phyloP scores from a whole-genome alignment of 2,888 invertebrate genomes.

The Sphecodes monilicornis region DNA sequence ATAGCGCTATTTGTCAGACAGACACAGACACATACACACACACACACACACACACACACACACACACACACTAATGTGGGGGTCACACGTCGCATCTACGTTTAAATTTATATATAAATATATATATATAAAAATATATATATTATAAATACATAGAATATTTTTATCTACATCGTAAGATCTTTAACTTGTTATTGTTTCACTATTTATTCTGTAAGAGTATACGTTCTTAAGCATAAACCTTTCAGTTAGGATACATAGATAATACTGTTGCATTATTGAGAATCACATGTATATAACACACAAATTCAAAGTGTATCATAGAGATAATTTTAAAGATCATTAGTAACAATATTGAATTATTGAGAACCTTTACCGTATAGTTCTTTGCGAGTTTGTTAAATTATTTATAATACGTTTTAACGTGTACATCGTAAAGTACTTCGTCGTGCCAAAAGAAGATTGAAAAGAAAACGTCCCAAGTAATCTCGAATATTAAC shows the following conservation, averaged over 20 bases:
- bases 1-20: constrained; percentile 43
- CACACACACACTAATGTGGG: constrained; percentile 31
- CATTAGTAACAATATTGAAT: constrained; percentile 23
- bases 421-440: constrained; percentile 28
- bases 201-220: constrained; percentile 63
- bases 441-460: constrained; percentile 52
- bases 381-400: constrained; percentile 31
- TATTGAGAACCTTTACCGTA: constrained; percentile 8
- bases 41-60: neutral
- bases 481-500: constrained; percentile 9
- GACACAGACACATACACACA: neutral
- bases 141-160: constrained; percentile 43
- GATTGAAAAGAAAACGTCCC: constrained; percentile 16
- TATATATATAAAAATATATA: constrained; percentile 42
- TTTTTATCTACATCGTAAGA: constrained; percentile 59
- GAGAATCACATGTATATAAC: constrained; percentile 65
- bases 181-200: constrained; percentile 66
- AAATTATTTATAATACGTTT: constrained; percentile 44
- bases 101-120: constrained; percentile 62
- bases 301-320: constrained; percentile 46
- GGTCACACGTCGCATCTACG: constrained; percentile 37
- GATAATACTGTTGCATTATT: constrained; percentile 51
- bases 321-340: constrained; percentile 46
- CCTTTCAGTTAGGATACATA: constrained; percentile 39
- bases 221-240: constrained; percentile 35